Percentiles rank a stretch among this genome's conserved stretches.
phyloP scores from a whole-genome alignment of 2,797 vertebrate species.

The Clarias platycephalus region DNA sequence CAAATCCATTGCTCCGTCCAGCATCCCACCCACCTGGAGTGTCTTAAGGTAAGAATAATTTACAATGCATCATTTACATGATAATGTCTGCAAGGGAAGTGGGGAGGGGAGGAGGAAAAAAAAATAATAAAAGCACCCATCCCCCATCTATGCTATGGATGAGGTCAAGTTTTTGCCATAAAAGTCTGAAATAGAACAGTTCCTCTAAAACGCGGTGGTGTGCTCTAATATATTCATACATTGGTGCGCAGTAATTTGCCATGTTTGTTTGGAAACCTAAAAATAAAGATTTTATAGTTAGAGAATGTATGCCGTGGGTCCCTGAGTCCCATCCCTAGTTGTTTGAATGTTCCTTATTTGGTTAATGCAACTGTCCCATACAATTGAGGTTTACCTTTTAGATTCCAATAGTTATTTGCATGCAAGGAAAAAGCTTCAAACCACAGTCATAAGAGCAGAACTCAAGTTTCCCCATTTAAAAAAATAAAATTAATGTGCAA shows the following conservation, averaged over 20 bases:
- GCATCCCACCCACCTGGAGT: constrained; percentile 70
- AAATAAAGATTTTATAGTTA: too few relatives aligned
- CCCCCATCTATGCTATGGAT: neutral
- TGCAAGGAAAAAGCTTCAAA: too few relatives aligned
- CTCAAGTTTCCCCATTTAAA: too few relatives aligned
- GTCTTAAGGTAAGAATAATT: constrained; percentile 59
- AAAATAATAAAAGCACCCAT: neutral
- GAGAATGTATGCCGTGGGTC: too few relatives aligned
- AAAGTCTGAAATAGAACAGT: neutral
- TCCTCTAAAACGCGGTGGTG: too few relatives aligned
- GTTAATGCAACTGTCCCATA: neutral
- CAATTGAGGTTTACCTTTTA: too few relatives aligned
- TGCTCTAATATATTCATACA: too few relatives aligned
- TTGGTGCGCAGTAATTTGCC: too few relatives aligned
- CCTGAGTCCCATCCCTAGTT: neutral
- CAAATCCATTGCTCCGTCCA: constrained; percentile 73
- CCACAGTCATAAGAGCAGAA: too few relatives aligned
- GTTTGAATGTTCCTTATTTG: neutral
- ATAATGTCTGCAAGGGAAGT: neutral
- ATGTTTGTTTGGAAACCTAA: too few relatives aligned
- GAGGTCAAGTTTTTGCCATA: neutral
- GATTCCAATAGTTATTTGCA: too few relatives aligned
- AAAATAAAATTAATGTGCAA: too few relatives aligned
- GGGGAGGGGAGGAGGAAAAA: neutral
- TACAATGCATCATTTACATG: neutral